phyloP scores from a whole-genome alignment of 30 jellyfish, hydroid and myxozoan genomes.

The Aurelia aurita region DNA sequence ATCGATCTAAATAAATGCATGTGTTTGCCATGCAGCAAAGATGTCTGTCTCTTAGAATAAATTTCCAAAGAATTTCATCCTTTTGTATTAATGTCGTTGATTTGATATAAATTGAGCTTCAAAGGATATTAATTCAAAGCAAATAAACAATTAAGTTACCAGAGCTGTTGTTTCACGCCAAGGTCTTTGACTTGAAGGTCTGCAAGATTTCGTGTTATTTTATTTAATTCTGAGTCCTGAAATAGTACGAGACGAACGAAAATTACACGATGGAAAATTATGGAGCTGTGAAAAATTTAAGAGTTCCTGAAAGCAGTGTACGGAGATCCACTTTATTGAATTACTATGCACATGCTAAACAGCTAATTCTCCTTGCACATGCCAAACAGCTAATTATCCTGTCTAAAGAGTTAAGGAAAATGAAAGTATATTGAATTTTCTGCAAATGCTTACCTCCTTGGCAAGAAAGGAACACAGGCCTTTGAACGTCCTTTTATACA shows the following conservation, averaged over 20 bases:
- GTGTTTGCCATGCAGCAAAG: too few relatives aligned
- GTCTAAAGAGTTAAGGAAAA: background rate
- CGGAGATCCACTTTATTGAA: too few relatives aligned
- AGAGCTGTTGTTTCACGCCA: constrained; percentile 74
- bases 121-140: background rate
- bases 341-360: background rate
- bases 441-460: constrained; percentile 57
- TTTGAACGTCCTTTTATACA: constrained; percentile 77
- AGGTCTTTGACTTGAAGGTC: constrained; percentile 94
- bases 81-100: too few relatives aligned
- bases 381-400: background rate
- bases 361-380: background rate
- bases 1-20: too few relatives aligned
- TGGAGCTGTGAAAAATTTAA: too few relatives aligned
- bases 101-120: too few relatives aligned
- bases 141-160: constrained; percentile 43
- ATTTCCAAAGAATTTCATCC: too few relatives aligned
- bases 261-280: too few relatives aligned
- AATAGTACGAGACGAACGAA: background rate
- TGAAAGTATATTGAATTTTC: background rate
- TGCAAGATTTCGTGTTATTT: constrained; percentile 86
- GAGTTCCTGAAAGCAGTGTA: too few relatives aligned
- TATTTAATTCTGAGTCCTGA: constrained; percentile 93
- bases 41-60: too few relatives aligned
- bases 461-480: constrained; percentile 94